A percentile compares a stretch with the other conserved stretches of the same genome.
Evolutionary conservation across 53 echinoderm and acorn worm genomes (phyloP).

Genomic region (Hippasteria phrygiana): DNA sequence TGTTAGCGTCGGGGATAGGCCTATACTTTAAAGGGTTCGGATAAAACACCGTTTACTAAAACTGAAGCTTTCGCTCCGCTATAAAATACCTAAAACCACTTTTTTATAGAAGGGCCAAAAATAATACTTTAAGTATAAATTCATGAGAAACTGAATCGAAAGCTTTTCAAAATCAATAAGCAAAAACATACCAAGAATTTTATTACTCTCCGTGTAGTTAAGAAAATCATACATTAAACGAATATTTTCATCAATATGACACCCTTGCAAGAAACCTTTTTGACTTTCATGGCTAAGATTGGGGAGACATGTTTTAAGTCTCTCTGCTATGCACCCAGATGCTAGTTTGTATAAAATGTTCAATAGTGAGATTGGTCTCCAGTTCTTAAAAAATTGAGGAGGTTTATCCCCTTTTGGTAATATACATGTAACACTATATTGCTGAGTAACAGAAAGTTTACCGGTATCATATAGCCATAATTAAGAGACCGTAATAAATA

Average conservation of each 20-base stretch:
- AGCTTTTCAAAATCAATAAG: conserved; percentile 38
- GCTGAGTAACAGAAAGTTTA: conserved; percentile 39
- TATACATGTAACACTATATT: conserved; percentile 53
- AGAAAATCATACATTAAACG: conserved; percentile 38
- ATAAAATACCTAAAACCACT: neutral
- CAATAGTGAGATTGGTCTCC: conserved; percentile 65
- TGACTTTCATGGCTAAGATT: conserved; percentile 27
- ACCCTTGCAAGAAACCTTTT: conserved; percentile 47
- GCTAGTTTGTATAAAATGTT: conserved; percentile 46
- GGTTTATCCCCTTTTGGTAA: conserved; percentile 64
- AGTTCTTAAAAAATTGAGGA: conserved; percentile 59
- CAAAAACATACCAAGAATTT: conserved; percentile 42
- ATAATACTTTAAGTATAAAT: conserved; percentile 30
- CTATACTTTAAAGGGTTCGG: no score
- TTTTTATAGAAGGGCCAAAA: conserved; percentile 29
- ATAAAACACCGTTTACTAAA: no score
- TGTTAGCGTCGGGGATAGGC: no score
- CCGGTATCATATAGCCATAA: conserved; percentile 52
- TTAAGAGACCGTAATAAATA: conserved; percentile 41
- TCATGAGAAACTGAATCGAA: conserved; percentile 20
- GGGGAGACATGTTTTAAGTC: conserved; percentile 17
- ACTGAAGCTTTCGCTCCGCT: neutral
- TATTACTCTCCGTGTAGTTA: conserved; percentile 14
- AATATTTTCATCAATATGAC: conserved; percentile 68
- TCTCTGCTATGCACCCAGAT: conserved; percentile 25